Evolutionary conservation across 2,113 vertebrate species (phyloP).

Genomic region (Agapornis roseicollis): DNA sequence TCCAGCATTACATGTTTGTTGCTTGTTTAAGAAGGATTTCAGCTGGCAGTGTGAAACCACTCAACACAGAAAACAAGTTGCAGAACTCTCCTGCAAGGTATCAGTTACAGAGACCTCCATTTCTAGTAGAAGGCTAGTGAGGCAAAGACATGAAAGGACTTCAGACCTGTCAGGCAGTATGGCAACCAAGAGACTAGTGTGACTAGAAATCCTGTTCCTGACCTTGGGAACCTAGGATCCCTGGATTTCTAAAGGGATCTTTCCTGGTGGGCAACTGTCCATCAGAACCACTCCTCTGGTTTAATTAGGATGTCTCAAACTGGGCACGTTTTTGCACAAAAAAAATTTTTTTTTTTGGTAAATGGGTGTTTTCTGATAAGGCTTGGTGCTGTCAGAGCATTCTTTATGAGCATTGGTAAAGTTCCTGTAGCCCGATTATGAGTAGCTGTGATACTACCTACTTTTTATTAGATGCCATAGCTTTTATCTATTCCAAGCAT

Average conservation of each 20-base stretch:
- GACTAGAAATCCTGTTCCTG: neutral
- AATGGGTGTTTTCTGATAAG: neutral
- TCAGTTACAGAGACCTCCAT: neutral
- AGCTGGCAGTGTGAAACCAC: neutral
- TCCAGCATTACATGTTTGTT: neutral
- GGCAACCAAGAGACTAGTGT: neutral
- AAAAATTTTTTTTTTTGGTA: neutral
- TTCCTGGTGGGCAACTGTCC: neutral
- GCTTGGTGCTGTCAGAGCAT: neutral
- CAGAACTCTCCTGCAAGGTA: neutral
- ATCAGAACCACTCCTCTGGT: neutral
- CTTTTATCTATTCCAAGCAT: neutral
- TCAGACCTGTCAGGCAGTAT: neutral
- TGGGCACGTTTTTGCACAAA: neutral
- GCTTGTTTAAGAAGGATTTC: neutral
- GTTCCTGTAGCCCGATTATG: neutral
- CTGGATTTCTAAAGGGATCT: neutral
- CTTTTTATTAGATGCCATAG: neutral
- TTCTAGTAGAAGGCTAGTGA: neutral
- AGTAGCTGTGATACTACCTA: neutral
- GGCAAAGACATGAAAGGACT: neutral
- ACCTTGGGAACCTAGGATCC: neutral
- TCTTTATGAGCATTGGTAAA: neutral
- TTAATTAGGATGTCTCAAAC: neutral
- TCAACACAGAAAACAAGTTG: neutral